These are phyloP conservation scores for Ophthalmolycus amberensis DNA, from an alignment of 2,113 vertebrate species.

Conservation along the genomic window DNA sequence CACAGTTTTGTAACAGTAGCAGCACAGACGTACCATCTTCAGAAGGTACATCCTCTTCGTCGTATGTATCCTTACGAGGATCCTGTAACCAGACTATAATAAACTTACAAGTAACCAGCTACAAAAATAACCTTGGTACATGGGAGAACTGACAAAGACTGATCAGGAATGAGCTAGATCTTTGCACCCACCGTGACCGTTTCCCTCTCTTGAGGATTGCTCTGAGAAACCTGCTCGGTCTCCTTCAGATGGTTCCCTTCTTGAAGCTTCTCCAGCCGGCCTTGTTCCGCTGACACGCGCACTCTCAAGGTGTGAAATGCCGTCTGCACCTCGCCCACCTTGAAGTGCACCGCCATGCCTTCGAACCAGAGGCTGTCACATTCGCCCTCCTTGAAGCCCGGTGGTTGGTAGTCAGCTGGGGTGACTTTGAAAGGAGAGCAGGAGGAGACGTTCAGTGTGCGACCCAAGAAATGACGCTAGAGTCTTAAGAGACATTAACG, in stretches of 20 bases:
- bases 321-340: conserved; percentile 90
- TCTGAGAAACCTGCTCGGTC: background rate
- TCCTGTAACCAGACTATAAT: conserved; percentile 51
- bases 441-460: background rate
- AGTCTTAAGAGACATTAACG: background rate
- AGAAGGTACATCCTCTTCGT: conserved; percentile 66
- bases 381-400: conserved; percentile 91
- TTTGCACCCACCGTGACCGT: conserved; percentile 28
- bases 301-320: conserved; percentile 90
- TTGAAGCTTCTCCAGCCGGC: conserved; percentile 70
- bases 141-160: background rate
- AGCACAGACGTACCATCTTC: conserved; percentile 75
- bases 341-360: conserved; percentile 89
- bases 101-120: background rate
- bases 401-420: conserved; percentile 92
- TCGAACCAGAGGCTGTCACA: conserved; percentile 88
- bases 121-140: background rate
- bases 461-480: background rate
- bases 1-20: background rate
- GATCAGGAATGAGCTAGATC: background rate
- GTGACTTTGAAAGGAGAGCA: conserved; percentile 84
- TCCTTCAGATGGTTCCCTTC: conserved; percentile 61
- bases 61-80: background rate
- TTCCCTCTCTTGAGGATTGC: background rate
- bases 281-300: conserved; percentile 87